A percentile compares a stretch with the other conserved stretches of the same genome.
phyloP scores from a whole-genome alignment of 2,797 vertebrate genomes.

The Parauchenoglanis ngamensis region DNA sequence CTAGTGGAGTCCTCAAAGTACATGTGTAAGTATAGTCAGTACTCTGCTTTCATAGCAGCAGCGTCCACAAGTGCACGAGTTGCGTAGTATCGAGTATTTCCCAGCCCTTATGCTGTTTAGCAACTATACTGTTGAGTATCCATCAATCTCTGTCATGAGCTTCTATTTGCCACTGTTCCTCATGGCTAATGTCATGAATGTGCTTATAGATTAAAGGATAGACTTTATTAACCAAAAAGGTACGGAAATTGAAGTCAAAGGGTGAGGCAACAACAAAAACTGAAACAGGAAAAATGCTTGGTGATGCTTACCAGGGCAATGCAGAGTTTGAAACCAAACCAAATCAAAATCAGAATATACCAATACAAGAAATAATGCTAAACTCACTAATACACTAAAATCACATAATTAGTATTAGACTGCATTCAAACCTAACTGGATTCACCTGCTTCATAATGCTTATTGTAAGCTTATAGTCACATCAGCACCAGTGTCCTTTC shows the following conservation, averaged over 20 bases:
- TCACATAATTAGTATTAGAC: neutral
- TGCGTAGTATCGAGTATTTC: no score
- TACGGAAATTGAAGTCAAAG: neutral
- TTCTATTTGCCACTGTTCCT: neutral
- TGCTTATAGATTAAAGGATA: neutral
- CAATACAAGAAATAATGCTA: neutral
- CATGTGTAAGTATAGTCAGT: no score
- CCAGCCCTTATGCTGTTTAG: neutral
- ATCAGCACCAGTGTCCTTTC: no score
- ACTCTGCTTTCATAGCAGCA: no score
- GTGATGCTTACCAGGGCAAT: neutral
- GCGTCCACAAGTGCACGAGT: no score
- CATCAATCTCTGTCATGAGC: neutral
- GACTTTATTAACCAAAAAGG: neutral
- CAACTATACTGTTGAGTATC: neutral
- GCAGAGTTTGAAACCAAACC: neutral
- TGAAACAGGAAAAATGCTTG: neutral
- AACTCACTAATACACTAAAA: neutral
- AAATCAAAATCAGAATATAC: neutral
- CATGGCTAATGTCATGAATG: neutral
- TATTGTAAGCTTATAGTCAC: neutral
- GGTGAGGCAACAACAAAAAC: neutral
- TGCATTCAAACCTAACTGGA: neutral
- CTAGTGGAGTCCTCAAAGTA: no score
- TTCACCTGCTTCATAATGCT: neutral